Evolutionary conservation across 2,888 invertebrate species (phyloP).

Genomic region (Rhagonycha lutea): DNA sequence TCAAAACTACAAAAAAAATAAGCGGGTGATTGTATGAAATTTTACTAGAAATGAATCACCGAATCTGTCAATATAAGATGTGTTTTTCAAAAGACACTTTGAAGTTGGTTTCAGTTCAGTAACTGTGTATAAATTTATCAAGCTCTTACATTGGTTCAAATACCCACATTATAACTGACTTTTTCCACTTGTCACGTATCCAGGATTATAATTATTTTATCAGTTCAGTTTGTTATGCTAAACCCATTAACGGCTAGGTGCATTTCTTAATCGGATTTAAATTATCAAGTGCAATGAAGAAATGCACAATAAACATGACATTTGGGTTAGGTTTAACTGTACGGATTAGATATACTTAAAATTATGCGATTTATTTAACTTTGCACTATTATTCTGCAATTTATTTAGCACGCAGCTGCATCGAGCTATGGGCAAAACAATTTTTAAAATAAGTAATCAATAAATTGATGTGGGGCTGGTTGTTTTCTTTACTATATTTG

Average conservation of each 20-base stretch:
- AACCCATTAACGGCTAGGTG: not conserved
- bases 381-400: not conserved
- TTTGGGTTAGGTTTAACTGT: not conserved
- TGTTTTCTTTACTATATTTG: not conserved
- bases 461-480: not conserved
- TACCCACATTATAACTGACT: slow-evolving; percentile 8
- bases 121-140: slow-evolving; percentile 13
- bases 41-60: too few relatives aligned
- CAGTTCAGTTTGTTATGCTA: not conserved
- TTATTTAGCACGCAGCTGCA: not conserved
- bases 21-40: too few relatives aligned
- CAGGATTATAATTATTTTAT: not conserved
- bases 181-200: slow-evolving; percentile 14
- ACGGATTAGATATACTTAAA: not conserved
- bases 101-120: not conserved
- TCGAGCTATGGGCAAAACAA: not conserved
- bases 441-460: not conserved
- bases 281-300: not conserved
- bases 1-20: too few relatives aligned
- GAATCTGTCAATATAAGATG: too few relatives aligned
- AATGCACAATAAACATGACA: not conserved
- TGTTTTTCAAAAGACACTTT: too few relatives aligned
- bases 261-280: not conserved
- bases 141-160: slow-evolving; percentile 21
- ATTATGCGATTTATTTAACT: not conserved